phyloP scores from a whole-genome alignment of 2,113 vertebrate species.

The Carassius auratus region DNA sequence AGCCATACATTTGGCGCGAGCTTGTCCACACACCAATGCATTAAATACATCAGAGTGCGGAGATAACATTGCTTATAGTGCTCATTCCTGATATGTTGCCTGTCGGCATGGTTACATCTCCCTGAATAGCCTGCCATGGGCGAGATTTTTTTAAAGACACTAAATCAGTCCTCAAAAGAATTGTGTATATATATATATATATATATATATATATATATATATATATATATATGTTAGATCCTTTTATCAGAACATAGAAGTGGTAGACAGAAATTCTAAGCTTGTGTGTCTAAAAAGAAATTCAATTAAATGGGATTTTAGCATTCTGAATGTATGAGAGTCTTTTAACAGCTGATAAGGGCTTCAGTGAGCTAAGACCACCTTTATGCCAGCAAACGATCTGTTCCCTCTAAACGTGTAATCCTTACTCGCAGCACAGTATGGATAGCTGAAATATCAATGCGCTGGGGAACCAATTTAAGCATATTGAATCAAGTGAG shows the following conservation, averaged over 20 bases:
- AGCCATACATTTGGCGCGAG: conserved; percentile 53
- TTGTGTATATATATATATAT: conserved; percentile 70
- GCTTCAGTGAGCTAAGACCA: conserved; percentile 79
- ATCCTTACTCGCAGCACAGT: conserved; percentile 95
- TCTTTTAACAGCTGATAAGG: conserved; percentile 94
- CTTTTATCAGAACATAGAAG: conserved; percentile 56
- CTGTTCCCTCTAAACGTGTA: conserved; percentile 93
- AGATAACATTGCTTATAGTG: conserved; percentile 62
- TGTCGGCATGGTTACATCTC: conserved; percentile 46
- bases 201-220: conserved; percentile 76
- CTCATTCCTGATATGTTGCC: conserved; percentile 57
- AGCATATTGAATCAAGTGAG: conserved; percentile 92
- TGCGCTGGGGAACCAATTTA: conserved; percentile 92
- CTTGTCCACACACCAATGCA: conserved; percentile 54
- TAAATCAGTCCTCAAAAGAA: conserved; percentile 81
- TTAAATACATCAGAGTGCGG: conserved; percentile 61
- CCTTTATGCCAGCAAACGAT: conserved; percentile 85
- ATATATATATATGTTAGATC: not conserved
- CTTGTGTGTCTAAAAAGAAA: conserved; percentile 97
- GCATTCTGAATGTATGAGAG: conserved; percentile 98
- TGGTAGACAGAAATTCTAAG: conserved; percentile 84
- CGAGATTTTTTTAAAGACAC: conserved; percentile 76
- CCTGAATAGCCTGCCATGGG: conserved; percentile 59
- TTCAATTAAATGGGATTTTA: conserved; percentile 99
- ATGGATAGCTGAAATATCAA: conserved; percentile 90